Evolutionary conservation across 2,888 invertebrate species (phyloP).

Genomic region (Macrophya alboannulata): DNA sequence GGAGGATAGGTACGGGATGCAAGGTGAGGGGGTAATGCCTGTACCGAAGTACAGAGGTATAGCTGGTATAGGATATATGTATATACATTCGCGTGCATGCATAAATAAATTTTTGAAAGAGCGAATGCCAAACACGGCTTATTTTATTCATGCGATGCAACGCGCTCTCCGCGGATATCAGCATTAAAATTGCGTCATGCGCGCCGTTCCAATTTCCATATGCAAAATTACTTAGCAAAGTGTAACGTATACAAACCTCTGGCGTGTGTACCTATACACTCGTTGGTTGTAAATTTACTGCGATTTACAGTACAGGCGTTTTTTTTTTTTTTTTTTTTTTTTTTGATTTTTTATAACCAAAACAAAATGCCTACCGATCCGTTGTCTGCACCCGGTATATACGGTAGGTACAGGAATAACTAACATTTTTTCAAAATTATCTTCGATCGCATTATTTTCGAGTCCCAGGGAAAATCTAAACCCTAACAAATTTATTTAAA

Average conservation of each 20-base stretch:
- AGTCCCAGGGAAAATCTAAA: neutral
- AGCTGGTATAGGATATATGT: too few relatives aligned
- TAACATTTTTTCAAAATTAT: too few relatives aligned
- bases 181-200: conserved; percentile 60
- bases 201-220: conserved; percentile 71
- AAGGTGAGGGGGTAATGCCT: neutral
- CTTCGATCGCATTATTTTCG: too few relatives aligned
- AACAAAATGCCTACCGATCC: neutral
- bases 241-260: neutral
- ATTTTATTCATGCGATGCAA: conserved; percentile 73
- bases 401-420: too few relatives aligned
- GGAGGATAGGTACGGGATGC: neutral
- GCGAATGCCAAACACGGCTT: conserved; percentile 59
- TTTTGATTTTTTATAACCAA: neutral
- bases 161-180: conserved; percentile 62
- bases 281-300: neutral
- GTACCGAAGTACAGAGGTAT: neutral
- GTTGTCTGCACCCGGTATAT: too few relatives aligned
- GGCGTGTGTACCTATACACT: neutral
- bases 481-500: neutral
- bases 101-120: conserved; percentile 34
- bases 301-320: neutral
- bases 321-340: neutral
- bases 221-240: conserved; percentile 66
- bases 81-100: conserved; percentile 41